Evolutionary conservation across 2,888 invertebrate genomes (phyloP).

Genomic region (Phaedon cochleariae): DNA sequence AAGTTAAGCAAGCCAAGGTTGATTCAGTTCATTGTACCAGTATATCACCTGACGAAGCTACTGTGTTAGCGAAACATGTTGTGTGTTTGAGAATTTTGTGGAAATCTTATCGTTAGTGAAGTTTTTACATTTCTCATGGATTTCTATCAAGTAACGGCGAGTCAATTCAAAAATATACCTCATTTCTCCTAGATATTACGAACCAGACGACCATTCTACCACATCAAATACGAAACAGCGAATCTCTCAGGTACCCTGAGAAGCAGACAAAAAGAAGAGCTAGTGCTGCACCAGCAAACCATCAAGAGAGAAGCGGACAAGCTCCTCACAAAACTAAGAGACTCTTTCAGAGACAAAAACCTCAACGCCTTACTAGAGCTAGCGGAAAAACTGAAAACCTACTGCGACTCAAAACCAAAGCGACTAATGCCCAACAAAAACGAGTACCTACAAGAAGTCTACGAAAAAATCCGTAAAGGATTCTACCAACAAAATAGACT

Average conservation of each 20-base stretch:
- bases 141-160: no score
- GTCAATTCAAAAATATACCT: no score
- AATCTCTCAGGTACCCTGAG: conserved; percentile 53
- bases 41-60: no score
- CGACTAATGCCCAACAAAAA: conserved; percentile 59
- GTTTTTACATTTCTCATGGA: no score
- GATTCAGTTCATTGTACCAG: no score
- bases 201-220: conserved; percentile 61
- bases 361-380: conserved; percentile 45
- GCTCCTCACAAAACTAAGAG: conserved; percentile 54
- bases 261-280: conserved; percentile 51
- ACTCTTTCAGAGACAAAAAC: conserved; percentile 47
- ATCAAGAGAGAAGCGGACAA: conserved; percentile 56
- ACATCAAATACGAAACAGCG: conserved; percentile 57
- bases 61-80: no score
- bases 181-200: conserved; percentile 47
- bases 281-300: conserved; percentile 51
- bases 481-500: conserved; percentile 61
- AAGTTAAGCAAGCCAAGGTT: no score
- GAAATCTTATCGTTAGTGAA: no score
- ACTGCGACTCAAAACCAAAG: conserved; percentile 58
- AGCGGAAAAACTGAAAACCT: conserved; percentile 59
- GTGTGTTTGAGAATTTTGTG: no score
- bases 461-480: conserved; percentile 58
- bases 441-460: conserved; percentile 57